These are phyloP conservation scores for Glossophaga mutica DNA, from an alignment of 2,797 vertebrate species.

Conservation along the genomic window DNA sequence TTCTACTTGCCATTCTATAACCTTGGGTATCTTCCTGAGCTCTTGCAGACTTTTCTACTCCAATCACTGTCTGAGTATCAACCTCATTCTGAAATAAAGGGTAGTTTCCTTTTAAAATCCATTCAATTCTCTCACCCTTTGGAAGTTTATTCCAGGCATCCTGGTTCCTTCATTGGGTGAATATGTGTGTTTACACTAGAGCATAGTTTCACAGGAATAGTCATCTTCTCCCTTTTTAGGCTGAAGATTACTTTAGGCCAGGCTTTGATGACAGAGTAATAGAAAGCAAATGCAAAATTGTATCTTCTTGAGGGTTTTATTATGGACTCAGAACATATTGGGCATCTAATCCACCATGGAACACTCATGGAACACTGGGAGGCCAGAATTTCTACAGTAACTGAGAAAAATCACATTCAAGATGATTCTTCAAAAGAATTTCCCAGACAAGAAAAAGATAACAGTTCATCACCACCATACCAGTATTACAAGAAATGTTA, in stretches of 20 bases:
- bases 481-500: background rate
- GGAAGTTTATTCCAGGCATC: background rate
- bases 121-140: accelerated
- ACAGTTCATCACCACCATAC: background rate
- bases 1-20: too few relatives aligned
- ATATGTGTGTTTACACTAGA: background rate
- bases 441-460: background rate
- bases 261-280: background rate
- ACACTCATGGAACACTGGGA: too few relatives aligned
- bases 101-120: background rate
- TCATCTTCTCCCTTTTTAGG: background rate
- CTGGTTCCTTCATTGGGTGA: background rate
- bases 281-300: background rate
- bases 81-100: background rate
- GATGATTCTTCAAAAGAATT: background rate
- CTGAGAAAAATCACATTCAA: background rate
- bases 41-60: background rate
- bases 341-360: background rate
- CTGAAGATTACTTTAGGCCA: background rate
- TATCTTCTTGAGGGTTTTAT: background rate
- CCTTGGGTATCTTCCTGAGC: background rate
- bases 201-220: background rate
- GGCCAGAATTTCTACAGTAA: too few relatives aligned
- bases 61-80: background rate
- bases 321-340: accelerated